Evolutionary conservation across 2,888 invertebrate genomes (phyloP).

Genomic region (Sesia bembeciformis): DNA sequence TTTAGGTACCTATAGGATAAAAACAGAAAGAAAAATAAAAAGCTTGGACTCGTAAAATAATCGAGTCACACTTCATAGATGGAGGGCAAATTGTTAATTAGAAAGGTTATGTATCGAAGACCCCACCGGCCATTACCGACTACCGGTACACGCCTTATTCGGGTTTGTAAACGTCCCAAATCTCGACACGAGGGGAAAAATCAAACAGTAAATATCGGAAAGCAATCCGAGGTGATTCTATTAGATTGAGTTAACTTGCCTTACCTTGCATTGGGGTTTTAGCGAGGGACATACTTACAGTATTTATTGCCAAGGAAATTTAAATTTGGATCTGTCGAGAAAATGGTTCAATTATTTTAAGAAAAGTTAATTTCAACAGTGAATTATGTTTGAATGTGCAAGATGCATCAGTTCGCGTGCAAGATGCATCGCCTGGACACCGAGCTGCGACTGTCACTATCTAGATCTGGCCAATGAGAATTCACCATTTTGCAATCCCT

Average conservation of each 20-base stretch:
- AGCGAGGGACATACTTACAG: conserved; percentile 12
- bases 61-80: conserved; percentile 23
- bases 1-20: not conserved
- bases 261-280: conserved; percentile 42
- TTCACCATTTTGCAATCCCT: conserved; percentile 28
- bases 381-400: not conserved
- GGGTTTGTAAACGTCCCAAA: conserved; percentile 52
- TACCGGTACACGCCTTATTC: conserved; percentile 50
- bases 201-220: conserved; percentile 71
- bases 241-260: conserved; percentile 60
- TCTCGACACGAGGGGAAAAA: conserved; percentile 61
- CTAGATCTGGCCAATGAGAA: conserved; percentile 44
- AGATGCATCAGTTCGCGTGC: conserved; percentile 38
- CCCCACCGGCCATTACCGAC: conserved; percentile 51
- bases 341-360: not conserved
- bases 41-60: conserved; percentile 26
- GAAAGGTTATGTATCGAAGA: conserved; percentile 53
- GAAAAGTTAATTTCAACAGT: not conserved
- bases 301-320: conserved; percentile 25
- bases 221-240: conserved; percentile 69
- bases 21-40: conserved; percentile 13
- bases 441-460: conserved; percentile 31
- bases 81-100: conserved; percentile 49
- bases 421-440: conserved; percentile 33
- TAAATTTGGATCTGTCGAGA: conserved; percentile 12